phyloP scores from a whole-genome alignment of 2,797 vertebrate species.

The Chelmon rostratus region DNA sequence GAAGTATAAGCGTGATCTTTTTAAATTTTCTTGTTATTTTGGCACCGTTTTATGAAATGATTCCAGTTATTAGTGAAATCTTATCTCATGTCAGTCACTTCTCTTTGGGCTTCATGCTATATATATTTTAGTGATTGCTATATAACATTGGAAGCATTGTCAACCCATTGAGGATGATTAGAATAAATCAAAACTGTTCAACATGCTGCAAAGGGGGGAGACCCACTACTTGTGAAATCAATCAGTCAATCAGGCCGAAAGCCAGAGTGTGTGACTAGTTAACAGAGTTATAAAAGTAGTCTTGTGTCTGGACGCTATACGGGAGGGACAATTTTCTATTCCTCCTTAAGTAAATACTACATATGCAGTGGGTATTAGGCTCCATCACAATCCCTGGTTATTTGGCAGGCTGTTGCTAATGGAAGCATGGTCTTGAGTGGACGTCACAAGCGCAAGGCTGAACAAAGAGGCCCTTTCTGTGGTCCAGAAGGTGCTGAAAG shows the following conservation, averaged over 20 bases:
- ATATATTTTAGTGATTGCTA: background rate
- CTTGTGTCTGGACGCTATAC: constrained; percentile 73
- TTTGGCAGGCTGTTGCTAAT: constrained; percentile 83
- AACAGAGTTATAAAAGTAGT: constrained; percentile 72
- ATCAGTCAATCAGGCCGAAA: constrained; percentile 71
- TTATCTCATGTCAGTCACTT: background rate
- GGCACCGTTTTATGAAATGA: too few relatives aligned
- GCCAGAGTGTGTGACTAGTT: constrained; percentile 58
- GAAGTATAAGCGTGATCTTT: too few relatives aligned
- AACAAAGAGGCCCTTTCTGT: constrained; percentile 87
- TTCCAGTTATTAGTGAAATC: background rate
- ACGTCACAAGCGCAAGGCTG: constrained; percentile 76
- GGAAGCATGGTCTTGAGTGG: constrained; percentile 78
- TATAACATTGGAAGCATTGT: constrained; percentile 12
- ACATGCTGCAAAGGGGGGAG: constrained; percentile 20
- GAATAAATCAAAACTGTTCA: constrained; percentile 44
- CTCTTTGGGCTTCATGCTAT: background rate
- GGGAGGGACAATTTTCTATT: constrained; percentile 77
- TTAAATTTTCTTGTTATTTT: too few relatives aligned
- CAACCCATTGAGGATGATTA: background rate
- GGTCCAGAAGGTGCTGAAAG: constrained; percentile 89
- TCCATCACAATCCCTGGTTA: constrained; percentile 85
- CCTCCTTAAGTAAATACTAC: constrained; percentile 83
- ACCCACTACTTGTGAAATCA: constrained; percentile 55
- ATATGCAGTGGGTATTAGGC: constrained; percentile 82